Base-by-base conservation (phyloP, 2,888 invertebrate genomes). In the Catocala nupta region DNA sequence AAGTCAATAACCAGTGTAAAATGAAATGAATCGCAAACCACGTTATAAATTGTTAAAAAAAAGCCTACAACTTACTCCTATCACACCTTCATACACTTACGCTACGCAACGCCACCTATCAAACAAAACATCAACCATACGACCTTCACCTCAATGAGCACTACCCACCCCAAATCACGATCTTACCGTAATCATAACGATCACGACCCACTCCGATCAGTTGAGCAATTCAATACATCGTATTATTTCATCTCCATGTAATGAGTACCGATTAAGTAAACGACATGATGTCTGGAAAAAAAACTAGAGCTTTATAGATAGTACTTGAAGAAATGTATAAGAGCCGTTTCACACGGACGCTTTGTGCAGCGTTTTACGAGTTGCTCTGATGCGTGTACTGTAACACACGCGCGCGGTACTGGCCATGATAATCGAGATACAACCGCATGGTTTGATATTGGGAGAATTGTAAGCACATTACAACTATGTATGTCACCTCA, bases 101-200 rank as follows among this genome's bases (percentile, higher is more conserved):
- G 44, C 25, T 33, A 49, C 34, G n/a, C 49, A n/a, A 49, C n/a
- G 12, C 49, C 49, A 34, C 33, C 49, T 34, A 49, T 36, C 51
- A 49, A 34, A 34, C 49, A 6, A 11, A 49, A 34, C 49, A 49
- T 5, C 11, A 50, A 36, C 36, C 13, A 51, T 0, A 5, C 44
- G 68, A 70, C 77, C 74, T 77, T 77, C 67, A 70, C 74, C 70
- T 51, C 67, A 49, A 57, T 75, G 56, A n/a, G 10, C 45, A 48
- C 61, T 70, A 48, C 63, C 65, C 58, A 67, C 70, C 63, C 73
- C 50, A 9, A 5, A 53, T 48, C 61, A 65, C 58, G 77, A 65
- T 67, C 53, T 71, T 69, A 75, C 68, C 52, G 69, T 66, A 73
- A 64, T 71, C 44, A 65, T 61, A 65, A 50, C 59, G 50, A 71